These are phyloP conservation scores for Vannuccia rotundouncinata DNA, from an alignment of 2,888 invertebrate genomes.

Conservation along the genomic window DNA sequence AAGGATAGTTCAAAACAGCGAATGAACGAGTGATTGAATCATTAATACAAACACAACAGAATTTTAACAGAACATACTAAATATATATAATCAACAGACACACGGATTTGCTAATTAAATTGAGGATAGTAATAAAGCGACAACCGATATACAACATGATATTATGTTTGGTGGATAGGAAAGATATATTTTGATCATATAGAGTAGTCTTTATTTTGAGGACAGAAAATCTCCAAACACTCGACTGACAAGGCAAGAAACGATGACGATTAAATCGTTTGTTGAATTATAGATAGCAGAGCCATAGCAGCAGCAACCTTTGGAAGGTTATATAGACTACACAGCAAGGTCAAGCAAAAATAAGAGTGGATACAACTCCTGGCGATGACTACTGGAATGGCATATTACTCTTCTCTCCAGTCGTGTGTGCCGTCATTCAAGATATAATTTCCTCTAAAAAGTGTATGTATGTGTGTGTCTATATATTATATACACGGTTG, in stretches of 20 bases:
- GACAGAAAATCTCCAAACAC: not conserved
- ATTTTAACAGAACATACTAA: no score
- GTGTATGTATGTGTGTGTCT: no score
- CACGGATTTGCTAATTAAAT: no score
- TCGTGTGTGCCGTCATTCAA: not conserved
- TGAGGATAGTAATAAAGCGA: no score
- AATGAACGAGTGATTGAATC: no score
- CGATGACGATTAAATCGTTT: not conserved
- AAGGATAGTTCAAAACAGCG: no score
- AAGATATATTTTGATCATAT: no score
- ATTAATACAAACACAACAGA: no score
- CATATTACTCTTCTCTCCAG: not conserved
- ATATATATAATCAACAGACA: no score
- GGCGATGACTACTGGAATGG: not conserved
- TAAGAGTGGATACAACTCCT: not conserved
- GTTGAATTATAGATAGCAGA: not conserved
- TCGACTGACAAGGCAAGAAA: not conserved
- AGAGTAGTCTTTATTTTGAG: not conserved
- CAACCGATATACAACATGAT: no score
- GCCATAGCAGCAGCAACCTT: not conserved
- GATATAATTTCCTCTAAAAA: not conserved
- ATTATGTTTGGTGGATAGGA: no score
- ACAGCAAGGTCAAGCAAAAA: no score
- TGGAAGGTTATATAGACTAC: not conserved
- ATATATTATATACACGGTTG: not conserved